phyloP scores from a whole-genome alignment of 2,113 vertebrate genomes.

The Pterocles burchelli region DNA sequence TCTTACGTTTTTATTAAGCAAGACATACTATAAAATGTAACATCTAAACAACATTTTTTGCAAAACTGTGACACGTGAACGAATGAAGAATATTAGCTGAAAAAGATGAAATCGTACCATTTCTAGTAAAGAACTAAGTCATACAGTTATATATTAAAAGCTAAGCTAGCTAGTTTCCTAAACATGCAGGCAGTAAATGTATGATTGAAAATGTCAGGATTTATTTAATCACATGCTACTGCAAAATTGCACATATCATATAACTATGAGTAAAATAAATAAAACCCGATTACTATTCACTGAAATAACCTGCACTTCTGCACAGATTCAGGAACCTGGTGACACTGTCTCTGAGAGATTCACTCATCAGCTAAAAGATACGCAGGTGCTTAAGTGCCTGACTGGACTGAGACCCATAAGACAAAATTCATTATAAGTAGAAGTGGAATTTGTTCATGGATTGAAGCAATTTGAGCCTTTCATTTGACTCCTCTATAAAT shows the following conservation, averaged over 20 bases:
- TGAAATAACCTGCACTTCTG: background rate
- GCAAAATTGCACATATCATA: background rate
- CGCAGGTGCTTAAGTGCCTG: slow-evolving; percentile 27
- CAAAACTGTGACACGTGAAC: background rate
- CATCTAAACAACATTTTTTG: background rate
- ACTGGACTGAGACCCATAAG: slow-evolving; percentile 25
- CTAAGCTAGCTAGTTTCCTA: background rate
- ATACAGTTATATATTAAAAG: background rate
- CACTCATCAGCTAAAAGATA: slow-evolving; percentile 35
- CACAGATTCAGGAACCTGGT: background rate
- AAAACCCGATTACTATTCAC: background rate
- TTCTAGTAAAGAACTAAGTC: background rate
- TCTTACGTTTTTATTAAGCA: background rate
- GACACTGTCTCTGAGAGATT: background rate
- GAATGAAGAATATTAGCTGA: background rate
- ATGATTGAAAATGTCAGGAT: background rate
- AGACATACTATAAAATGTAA: background rate
- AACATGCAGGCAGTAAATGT: background rate
- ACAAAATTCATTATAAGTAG: slow-evolving; percentile 10
- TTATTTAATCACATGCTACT: background rate
- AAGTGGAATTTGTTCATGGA: background rate
- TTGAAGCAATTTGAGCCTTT: slow-evolving; percentile 37
- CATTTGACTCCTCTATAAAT: slow-evolving; percentile 8
- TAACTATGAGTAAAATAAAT: background rate
- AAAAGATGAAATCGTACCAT: background rate